A percentile compares a stretch with the other conserved stretches of the same genome.
Evolutionary conservation across 2,113 vertebrate genomes (phyloP).

Genomic region (Cyanoderma ruficeps): DNA sequence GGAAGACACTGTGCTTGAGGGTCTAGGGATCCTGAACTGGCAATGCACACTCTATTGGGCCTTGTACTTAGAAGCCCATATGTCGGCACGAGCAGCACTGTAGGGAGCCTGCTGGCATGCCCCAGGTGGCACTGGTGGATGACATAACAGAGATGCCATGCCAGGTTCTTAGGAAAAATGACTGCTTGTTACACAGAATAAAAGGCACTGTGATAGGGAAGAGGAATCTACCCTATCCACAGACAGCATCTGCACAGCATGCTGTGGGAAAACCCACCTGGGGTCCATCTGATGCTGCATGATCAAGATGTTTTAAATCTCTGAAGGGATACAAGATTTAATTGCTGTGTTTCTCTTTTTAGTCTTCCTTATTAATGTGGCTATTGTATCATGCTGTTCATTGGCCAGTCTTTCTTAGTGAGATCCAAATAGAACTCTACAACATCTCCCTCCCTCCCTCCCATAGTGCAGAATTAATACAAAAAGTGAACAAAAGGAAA

Average conservation of each 20-base stretch:
- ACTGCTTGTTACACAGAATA: background rate
- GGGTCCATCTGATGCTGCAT: background rate
- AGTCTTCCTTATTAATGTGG: background rate
- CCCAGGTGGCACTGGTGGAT: background rate
- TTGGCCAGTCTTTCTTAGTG: background rate
- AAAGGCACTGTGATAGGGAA: background rate
- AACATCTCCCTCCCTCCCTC: background rate
- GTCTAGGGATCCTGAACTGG: background rate
- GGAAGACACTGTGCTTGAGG: background rate
- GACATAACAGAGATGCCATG: background rate
- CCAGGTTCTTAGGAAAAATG: background rate
- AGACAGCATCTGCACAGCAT: background rate
- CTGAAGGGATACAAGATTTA: background rate
- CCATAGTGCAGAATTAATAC: background rate
- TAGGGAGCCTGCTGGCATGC: background rate
- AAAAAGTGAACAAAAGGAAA: background rate
- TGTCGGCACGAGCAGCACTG: accelerated
- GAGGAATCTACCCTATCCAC: background rate
- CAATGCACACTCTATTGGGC: background rate
- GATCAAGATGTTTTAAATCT: background rate
- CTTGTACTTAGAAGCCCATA: background rate
- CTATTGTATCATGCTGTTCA: background rate
- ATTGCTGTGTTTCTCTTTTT: background rate
- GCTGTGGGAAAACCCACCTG: background rate
- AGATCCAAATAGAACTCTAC: background rate